Conservation (phyloP, 2,113 vertebrate genomes). For the Eudyptes chrysolophus region DNA sequence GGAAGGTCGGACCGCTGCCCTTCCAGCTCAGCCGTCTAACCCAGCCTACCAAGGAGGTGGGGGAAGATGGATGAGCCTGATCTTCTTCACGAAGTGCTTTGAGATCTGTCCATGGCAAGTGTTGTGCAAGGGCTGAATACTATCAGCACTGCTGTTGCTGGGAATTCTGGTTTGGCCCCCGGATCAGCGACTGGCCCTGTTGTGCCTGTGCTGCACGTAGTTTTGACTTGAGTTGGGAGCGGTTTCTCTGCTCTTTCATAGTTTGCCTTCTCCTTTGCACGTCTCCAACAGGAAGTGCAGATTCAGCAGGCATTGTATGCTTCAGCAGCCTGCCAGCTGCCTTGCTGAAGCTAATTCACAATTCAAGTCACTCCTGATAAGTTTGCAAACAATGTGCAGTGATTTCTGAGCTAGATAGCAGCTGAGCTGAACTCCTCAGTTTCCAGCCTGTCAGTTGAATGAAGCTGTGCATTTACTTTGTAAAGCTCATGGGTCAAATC, state of each 20-base stretch:
- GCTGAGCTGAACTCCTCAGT: not conserved
- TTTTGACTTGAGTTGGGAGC: not conserved
- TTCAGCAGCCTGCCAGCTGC: constrained; percentile 57
- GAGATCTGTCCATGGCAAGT: not conserved
- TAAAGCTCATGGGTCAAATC: not conserved
- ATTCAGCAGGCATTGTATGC: constrained; percentile 55
- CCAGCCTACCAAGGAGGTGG: not conserved
- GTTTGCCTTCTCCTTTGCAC: constrained; percentile 54
- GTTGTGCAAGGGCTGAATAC: not conserved
- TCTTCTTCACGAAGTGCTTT: not conserved
- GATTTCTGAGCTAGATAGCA: constrained; percentile 31
- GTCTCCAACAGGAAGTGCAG: constrained; percentile 59
- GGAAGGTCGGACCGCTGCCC: not conserved
- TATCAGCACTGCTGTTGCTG: not conserved
- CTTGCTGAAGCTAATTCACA: constrained; percentile 31
- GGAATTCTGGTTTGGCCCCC: not conserved
- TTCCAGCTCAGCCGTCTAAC: not conserved
- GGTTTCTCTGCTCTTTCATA: constrained; percentile 42
- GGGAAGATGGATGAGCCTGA: not conserved
- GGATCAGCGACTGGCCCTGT: not conserved
- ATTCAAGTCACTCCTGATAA: constrained; percentile 49
- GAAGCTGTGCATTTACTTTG: not conserved
- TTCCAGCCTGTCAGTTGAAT: not conserved
- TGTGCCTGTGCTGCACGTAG: not conserved
- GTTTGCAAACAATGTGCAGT: constrained; percentile 52